Evolutionary conservation across 2,797 vertebrate species (phyloP).

Genomic region (Eurystomus glaucurus): DNA sequence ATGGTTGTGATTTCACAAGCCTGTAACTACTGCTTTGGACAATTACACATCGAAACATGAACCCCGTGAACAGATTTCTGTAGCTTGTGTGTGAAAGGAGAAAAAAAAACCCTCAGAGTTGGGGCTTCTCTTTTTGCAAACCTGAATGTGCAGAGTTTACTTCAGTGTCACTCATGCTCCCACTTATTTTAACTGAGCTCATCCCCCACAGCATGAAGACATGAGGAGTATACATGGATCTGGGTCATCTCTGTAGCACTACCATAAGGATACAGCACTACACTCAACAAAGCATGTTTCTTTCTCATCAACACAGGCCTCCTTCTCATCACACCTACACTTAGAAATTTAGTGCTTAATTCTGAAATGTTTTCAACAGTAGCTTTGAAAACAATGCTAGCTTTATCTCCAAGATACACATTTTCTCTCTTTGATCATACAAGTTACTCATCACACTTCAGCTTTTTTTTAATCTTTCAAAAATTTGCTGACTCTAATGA

Average conservation of each 20-base stretch:
- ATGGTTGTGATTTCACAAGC: neutral
- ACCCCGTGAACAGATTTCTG: neutral
- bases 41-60: neutral
- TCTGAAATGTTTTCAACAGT: neutral
- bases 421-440: neutral
- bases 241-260: neutral
- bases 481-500: neutral
- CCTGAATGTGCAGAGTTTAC: neutral
- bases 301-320: neutral
- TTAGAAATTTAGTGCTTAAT: neutral
- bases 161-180: neutral
- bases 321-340: neutral
- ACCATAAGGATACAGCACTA: fast-evolving
- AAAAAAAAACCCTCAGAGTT: neutral
- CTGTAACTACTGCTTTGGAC: neutral
- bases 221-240: neutral
- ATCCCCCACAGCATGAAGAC: neutral
- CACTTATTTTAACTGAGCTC: neutral
- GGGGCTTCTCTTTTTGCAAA: neutral
- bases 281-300: neutral
- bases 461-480: neutral
- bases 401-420: neutral
- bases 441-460: neutral
- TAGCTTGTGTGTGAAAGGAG: neutral
- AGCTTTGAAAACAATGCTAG: neutral